Evolutionary conservation across 1,140 invertebrate species (phyloP).

Genomic region (Camponotus vicinus): DNA sequence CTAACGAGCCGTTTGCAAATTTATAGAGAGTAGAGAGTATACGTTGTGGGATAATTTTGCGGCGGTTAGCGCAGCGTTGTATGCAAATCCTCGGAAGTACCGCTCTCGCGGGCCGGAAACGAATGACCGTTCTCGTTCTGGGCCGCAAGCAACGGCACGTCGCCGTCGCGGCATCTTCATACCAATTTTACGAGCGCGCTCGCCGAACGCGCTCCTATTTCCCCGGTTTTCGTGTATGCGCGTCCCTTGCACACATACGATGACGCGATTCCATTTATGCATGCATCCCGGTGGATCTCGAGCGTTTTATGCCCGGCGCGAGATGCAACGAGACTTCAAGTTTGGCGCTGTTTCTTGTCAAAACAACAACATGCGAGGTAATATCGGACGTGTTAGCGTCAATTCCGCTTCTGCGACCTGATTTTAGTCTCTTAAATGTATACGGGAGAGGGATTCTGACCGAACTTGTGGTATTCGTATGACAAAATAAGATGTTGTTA

Average conservation of each 20-base stretch:
- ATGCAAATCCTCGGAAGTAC: constrained; percentile 44
- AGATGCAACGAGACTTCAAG: constrained; percentile 39
- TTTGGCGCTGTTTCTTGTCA: constrained; percentile 38
- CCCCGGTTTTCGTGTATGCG: constrained; percentile 14
- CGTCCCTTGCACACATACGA: background rate
- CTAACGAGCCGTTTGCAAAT: constrained; percentile 44
- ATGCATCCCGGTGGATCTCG: constrained; percentile 19
- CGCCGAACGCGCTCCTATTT: constrained; percentile 52
- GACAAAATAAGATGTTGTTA: background rate
- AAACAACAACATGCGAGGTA: constrained; percentile 29
- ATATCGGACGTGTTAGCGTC: constrained; percentile 2
- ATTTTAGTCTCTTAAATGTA: background rate
- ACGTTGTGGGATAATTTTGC: constrained; percentile 33
- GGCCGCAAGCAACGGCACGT: constrained; percentile 18
- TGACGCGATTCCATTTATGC: constrained; percentile 44
- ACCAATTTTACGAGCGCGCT: constrained; percentile 53
- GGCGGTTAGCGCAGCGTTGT: constrained; percentile 27
- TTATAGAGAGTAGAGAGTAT: constrained; percentile 45
- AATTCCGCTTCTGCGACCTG: background rate
- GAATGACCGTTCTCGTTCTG: constrained; percentile 23
- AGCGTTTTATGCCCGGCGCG: constrained; percentile 41
- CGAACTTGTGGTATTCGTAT: background rate
- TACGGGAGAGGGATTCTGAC: background rate
- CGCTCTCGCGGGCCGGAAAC: constrained; percentile 38
- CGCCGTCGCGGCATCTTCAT: constrained; percentile 46